phyloP scores from a whole-genome alignment of 1,140 invertebrate genomes.

The Hesperophylax magnus region DNA sequence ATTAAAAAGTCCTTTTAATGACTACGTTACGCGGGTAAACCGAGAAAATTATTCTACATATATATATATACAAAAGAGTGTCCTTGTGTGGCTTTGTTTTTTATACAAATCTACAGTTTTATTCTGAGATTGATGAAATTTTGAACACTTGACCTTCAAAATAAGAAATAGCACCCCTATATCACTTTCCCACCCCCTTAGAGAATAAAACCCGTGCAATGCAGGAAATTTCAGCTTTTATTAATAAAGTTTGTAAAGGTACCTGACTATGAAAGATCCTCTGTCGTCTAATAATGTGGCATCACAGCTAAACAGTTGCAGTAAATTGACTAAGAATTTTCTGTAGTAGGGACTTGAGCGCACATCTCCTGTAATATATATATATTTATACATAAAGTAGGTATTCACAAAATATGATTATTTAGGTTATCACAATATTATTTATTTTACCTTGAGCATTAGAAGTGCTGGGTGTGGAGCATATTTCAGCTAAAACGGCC shows the following conservation, averaged over 20 bases:
- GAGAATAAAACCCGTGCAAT: too few relatives aligned
- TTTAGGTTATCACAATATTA: conserved; percentile 30
- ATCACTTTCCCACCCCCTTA: too few relatives aligned
- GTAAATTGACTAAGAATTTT: conserved; percentile 89
- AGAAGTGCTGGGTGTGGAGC: conserved; percentile 70
- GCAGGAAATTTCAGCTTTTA: too few relatives aligned
- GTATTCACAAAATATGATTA: not conserved
- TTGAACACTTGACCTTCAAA: too few relatives aligned
- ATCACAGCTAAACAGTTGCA: conserved; percentile 90
- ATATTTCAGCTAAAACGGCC: conserved; percentile 92
- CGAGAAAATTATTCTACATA: too few relatives aligned
- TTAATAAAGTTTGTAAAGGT: conserved; percentile 51
- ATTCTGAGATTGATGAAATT: too few relatives aligned
- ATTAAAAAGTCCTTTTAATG: too few relatives aligned
- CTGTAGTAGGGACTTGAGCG: conserved; percentile 80
- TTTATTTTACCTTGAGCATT: conserved; percentile 44
- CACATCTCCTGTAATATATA: conserved; percentile 42
- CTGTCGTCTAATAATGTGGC: conserved; percentile 90
- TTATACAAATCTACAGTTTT: too few relatives aligned
- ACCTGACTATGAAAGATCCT: conserved; percentile 96
- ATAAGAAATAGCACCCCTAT: too few relatives aligned
- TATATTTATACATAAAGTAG: not conserved
- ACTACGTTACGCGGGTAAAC: too few relatives aligned
- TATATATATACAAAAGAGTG: too few relatives aligned
- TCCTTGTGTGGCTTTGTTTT: too few relatives aligned